Evolutionary conservation across 2,888 invertebrate species (phyloP).

Genomic region (Ctenicera cuprea): DNA sequence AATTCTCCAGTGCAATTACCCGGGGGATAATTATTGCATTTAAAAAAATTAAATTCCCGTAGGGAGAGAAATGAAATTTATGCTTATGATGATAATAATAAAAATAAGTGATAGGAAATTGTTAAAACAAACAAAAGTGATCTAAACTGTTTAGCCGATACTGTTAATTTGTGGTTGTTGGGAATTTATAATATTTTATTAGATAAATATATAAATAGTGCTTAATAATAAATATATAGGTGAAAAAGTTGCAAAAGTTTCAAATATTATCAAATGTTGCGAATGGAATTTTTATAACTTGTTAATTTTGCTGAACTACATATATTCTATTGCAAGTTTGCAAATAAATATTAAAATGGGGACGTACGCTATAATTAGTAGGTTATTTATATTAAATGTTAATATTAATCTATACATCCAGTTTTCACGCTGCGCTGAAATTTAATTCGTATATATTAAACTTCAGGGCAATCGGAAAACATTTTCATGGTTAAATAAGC

Average conservation of each 20-base stretch:
- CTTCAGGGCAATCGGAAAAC: not conserved
- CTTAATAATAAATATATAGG: not conserved
- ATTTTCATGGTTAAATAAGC: not conserved
- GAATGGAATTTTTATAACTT: slow-evolving; percentile 18
- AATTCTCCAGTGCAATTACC: not conserved
- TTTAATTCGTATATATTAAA: not conserved
- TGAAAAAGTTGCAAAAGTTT: not conserved
- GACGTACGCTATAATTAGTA: slow-evolving; percentile 17
- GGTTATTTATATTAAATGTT: slow-evolving; percentile 20
- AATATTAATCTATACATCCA: not conserved
- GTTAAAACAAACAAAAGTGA: slow-evolving; percentile 3
- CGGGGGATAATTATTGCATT: too few species aligned
- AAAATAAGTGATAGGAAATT: slow-evolving; percentile 25
- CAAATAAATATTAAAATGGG: slow-evolving; percentile 27
- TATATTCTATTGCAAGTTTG: slow-evolving; percentile 24
- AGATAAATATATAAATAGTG: not conserved
- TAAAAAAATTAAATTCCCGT: not conserved
- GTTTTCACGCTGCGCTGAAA: not conserved
- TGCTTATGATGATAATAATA: not conserved
- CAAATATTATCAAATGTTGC: slow-evolving; percentile 2
- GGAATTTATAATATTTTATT: slow-evolving; percentile 3
- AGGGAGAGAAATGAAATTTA: too few species aligned
- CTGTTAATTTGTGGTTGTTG: slow-evolving; percentile 5
- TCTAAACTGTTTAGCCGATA: too few species aligned
- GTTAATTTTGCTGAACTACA: slow-evolving; percentile 27